phyloP scores from a whole-genome alignment of 2,113 vertebrate species.

The Stigmatopora nigra region DNA sequence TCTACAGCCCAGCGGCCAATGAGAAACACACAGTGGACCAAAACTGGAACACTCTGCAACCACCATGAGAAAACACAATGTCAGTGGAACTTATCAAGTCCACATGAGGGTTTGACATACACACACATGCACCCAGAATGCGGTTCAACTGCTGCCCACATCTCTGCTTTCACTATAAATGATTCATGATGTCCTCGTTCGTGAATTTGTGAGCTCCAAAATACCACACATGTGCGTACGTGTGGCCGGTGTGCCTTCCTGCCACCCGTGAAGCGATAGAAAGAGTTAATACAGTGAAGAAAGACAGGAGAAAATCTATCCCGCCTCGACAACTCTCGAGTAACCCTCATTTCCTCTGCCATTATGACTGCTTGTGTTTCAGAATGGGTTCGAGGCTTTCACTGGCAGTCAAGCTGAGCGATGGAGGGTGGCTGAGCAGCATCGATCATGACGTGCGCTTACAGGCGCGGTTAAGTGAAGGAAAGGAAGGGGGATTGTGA shows the following conservation, averaged over 20 bases:
- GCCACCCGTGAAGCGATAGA: slow-evolving; percentile 56
- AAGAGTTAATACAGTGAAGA: slow-evolving; percentile 45
- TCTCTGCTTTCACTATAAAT: slow-evolving; percentile 64
- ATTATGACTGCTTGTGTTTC: slow-evolving; percentile 55
- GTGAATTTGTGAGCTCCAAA: slow-evolving; percentile 46
- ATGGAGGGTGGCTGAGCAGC: slow-evolving; percentile 44
- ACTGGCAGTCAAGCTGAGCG: slow-evolving; percentile 50
- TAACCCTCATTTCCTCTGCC: slow-evolving; percentile 43
- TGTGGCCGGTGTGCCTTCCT: slow-evolving; percentile 36
- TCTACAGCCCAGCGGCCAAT: slow-evolving; percentile 59
- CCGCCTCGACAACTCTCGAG: slow-evolving; percentile 24
- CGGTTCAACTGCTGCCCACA: slow-evolving; percentile 55
- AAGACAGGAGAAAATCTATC: slow-evolving; percentile 48
- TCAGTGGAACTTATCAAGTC: slow-evolving; percentile 67
- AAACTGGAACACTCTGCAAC: slow-evolving; percentile 63
- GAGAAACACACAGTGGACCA: slow-evolving; percentile 56
- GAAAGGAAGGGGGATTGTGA: slow-evolving; percentile 29
- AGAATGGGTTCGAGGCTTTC: slow-evolving; percentile 47
- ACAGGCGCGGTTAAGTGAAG: slow-evolving; percentile 35
- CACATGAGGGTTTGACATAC: slow-evolving; percentile 47
- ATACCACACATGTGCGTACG: slow-evolving; percentile 40
- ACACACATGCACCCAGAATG: slow-evolving; percentile 25
- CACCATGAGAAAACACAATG: slow-evolving; percentile 66
- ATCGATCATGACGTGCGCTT: slow-evolving; percentile 52
- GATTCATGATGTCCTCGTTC: slow-evolving; percentile 63